Evolutionary conservation across 2,888 invertebrate genomes (phyloP), one percentile per base, ranked within the genome.

Genomic region (Opisthograptis luteolata): DNA sequence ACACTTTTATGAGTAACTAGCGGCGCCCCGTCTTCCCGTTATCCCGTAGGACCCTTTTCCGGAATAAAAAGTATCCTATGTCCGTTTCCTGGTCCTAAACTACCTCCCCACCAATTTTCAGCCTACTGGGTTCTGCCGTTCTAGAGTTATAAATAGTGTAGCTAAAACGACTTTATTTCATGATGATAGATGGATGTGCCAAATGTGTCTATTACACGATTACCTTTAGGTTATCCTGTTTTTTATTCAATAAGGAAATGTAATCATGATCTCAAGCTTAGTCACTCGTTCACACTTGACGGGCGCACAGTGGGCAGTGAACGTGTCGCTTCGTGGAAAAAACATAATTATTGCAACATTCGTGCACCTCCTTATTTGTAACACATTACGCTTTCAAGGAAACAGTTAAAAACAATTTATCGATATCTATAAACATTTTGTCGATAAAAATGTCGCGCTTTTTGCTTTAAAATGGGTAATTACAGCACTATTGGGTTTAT

Each of bases 401-500:
- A 48, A 13, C 30, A n/a, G 32, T 55, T 36, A 49, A 46, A 15
- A 10, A 9, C 19, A 45, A 45, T 48, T 52, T 52, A 40, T 43
- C 30, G 36, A 36, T 30, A 20, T 24, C 35, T 22, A 36, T 54
- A 40, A 48, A 45, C 35, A 31, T 30, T 30, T 19, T 24, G 15
- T 28, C 45, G 22, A 44, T 46, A 42, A 27, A 31, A 50, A 6
- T 14, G 6, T 22, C 39, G 12, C 32, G 27, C 31, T 32, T 46
- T 43, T 30, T 31, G 12, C 41, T 42, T 45, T 30, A 47, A 44
- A 22, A 45, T 53, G 28, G 43, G 17, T 22, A 10, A 40, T 40
- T 48, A 39, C 40, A 42, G 4, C 8, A 30, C n/a, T 32, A 50
- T 35, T 39, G 39, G 42, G 35, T 52, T 58, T 42, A 51, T 54